Conservation (phyloP, 2,888 invertebrate genomes). For the Melanotus villosus region DNA sequence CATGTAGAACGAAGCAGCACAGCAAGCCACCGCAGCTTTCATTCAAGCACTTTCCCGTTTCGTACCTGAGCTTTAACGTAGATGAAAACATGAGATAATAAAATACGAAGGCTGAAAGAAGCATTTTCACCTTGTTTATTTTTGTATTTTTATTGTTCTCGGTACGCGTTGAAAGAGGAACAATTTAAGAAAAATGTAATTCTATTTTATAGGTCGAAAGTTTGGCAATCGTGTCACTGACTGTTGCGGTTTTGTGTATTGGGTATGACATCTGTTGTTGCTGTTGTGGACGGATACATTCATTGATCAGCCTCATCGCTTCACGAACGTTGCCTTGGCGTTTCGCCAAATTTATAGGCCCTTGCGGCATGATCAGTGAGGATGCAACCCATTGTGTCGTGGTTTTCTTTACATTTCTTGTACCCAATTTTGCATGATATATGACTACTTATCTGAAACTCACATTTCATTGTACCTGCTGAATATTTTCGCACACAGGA, state of each 20-base stretch:
- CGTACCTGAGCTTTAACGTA: not conserved
- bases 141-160: not conserved
- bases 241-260: not conserved
- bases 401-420: slow-evolving; percentile 10
- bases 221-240: not conserved
- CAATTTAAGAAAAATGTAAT: slow-evolving; percentile 8
- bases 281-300: slow-evolving; percentile 21
- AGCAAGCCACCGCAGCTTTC: not conserved
- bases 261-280: slow-evolving; percentile 21
- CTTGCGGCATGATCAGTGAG: slow-evolving; percentile 20
- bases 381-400: slow-evolving; percentile 17
- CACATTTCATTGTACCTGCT: not conserved
- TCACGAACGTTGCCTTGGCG: slow-evolving; percentile 10
- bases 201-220: not conserved
- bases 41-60: not conserved
- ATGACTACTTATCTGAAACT: slow-evolving; percentile 4
- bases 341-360: slow-evolving; percentile 26
- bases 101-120: not conserved
- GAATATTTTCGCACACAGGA: not conserved
- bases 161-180: not conserved
- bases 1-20: slow-evolving; percentile 22
- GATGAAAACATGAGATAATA: slow-evolving; percentile 3
- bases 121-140: slow-evolving; percentile 4
- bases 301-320: slow-evolving; percentile 23
- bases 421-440: slow-evolving; percentile 14